A percentile compares a stretch with the other conserved stretches of the same genome.
Conservation (phyloP, 2,888 invertebrate genomes). For the Pristionchus japonicus region DNA sequence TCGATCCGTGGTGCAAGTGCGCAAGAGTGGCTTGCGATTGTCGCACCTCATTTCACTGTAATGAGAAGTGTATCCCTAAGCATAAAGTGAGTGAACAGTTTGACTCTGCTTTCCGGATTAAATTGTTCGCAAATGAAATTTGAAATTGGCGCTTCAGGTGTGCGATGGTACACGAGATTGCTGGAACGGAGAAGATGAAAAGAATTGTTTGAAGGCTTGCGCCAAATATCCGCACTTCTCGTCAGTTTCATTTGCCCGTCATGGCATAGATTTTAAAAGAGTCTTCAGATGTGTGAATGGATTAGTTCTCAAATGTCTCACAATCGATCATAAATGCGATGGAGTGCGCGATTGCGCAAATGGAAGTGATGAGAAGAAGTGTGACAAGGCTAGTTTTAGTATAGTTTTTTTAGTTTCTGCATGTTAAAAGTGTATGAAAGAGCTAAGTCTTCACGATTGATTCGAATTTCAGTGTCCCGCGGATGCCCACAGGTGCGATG, state of each 20-base stretch:
- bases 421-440: too few relatives aligned
- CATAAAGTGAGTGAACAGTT: not conserved
- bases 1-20: not conserved
- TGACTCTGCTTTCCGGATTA: too few relatives aligned
- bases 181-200: not conserved
- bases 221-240: not conserved
- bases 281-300: not conserved
- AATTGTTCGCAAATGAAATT: too few relatives aligned
- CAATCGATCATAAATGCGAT: not conserved
- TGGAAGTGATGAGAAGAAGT: constrained; percentile 8
- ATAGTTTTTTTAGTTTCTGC: too few relatives aligned
- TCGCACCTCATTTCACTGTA: not conserved
- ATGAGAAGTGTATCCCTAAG: not conserved
- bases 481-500: not conserved
- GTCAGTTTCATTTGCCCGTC: too few relatives aligned
- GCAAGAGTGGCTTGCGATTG: not conserved
- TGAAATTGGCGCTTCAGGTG: too few relatives aligned
- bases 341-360: not conserved
- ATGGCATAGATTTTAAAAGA: too few relatives aligned
- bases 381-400: not conserved
- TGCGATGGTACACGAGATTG: not conserved
- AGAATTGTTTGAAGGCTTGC: not conserved
- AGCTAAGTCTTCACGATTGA: too few relatives aligned
- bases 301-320: not conserved
- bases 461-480: not conserved